Conservation (phyloP, 2,888 invertebrate species). For the Drosophila neutralis region DNA sequence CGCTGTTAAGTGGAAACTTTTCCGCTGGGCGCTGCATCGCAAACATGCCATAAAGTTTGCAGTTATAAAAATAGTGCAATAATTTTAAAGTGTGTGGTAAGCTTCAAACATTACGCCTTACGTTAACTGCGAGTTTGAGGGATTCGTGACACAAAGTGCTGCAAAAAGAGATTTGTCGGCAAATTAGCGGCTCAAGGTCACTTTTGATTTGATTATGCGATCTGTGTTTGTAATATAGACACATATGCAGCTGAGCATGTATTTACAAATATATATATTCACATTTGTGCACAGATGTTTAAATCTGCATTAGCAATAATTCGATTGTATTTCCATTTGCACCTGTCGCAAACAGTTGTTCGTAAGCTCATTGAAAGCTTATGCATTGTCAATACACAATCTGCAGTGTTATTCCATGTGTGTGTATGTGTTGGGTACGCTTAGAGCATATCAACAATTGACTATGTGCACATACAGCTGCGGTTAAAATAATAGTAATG, state of each 20-base stretch:
- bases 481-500: neutral
- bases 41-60: conserved; percentile 23
- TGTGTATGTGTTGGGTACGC: neutral
- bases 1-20: conserved; percentile 25
- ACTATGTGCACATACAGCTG: neutral
- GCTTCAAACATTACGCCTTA: neutral
- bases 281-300: neutral
- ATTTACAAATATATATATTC: neutral
- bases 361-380: neutral
- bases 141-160: neutral
- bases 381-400: neutral
- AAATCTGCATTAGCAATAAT: neutral
- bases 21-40: neutral
- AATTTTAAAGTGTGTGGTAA: conserved; percentile 10
- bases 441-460: neutral
- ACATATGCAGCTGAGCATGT: too few relatives aligned
- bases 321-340: neutral
- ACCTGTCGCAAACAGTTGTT: conserved; percentile 14
- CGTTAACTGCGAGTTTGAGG: neutral
- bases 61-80: conserved; percentile 13
- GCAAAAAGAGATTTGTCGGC: neutral
- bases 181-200: neutral
- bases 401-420: neutral
- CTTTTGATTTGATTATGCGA: neutral
- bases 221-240: neutral